Conservation (phyloP, 2,797 vertebrate genomes). For the Rhynchonycteris naso region DNA sequence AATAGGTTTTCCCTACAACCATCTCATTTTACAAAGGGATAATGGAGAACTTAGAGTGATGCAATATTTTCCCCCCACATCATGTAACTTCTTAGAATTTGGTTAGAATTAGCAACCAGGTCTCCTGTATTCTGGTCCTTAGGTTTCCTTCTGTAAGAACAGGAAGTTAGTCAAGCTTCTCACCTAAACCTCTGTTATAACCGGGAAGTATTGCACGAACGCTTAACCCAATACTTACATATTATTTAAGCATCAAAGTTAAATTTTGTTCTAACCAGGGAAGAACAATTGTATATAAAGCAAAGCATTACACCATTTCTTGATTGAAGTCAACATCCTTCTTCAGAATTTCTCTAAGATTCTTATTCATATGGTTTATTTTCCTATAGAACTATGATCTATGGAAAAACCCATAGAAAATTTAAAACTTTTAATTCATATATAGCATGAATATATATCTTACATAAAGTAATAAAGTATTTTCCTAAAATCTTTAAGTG, state of each 20-base stretch:
- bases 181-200: neutral
- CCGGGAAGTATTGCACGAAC: neutral
- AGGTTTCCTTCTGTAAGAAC: neutral
- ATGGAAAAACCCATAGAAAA: neutral
- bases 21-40: neutral
- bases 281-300: neutral
- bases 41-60: neutral
- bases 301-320: neutral
- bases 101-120: neutral
- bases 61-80: neutral
- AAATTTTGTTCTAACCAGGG: neutral
- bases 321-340: neutral
- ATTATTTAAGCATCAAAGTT: conserved; percentile 2
- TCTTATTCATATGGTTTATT: neutral
- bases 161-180: neutral
- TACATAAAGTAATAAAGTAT: neutral
- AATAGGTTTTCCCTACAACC: neutral
- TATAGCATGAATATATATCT: neutral
- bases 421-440: neutral
- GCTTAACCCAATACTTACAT: neutral
- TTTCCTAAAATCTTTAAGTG: neutral
- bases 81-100: neutral
- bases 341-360: neutral
- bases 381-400: neutral
- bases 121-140: neutral